Evolutionary conservation across 1,140 invertebrate genomes (phyloP), one percentile per base, ranked within the genome.

Genomic region (Pseudomyrmex gracilis): DNA sequence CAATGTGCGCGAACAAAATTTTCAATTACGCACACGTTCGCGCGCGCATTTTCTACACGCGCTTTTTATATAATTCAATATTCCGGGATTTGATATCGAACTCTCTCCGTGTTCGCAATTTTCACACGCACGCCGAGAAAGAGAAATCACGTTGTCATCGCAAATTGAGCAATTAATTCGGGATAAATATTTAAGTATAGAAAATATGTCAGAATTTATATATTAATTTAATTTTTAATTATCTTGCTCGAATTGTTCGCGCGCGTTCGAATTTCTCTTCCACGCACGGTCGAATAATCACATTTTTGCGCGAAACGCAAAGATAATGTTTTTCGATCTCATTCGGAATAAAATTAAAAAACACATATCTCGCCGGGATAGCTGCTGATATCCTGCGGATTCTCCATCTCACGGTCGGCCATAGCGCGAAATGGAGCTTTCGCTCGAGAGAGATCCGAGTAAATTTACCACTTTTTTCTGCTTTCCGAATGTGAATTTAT

Each of bases 401-500:
- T n/a, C 9, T 47, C 12, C 17, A 2, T 66, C 45, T 22, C 61
- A 49, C 47, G 12, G 43, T 57, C 15, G 43, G 76, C 53, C 51
- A 57, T 68, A 22, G 15, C 5, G 10, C 51, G 20, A 22, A 70
- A 47, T 53, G 64, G 15, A 22, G 45, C 22, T 15, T 15, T 45
- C 45, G 43, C 22, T 34, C 51, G 47, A n/a, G n/a, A n/a, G n/a
- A n/a, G n/a, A 20, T 66, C 76, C 13, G 51, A 12, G 58, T 45
- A 66, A 68, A 47, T 57, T 17, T 15, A 15, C 34, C 10, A 17
- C 12, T 58, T 60, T 24, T 70, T 78, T 70, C 24, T 12, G 66
- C 43, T n/a, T 34, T 2, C 34, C 34, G 76, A 58, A 78, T 70
- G 20, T 80, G 45, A 71, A 80, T 80, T 71, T 60, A 80, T 80